A percentile compares a stretch with the other conserved stretches of the same genome.
phyloP scores from a whole-genome alignment of 1,140 invertebrate genomes.

The Drosophila nasuta region DNA sequence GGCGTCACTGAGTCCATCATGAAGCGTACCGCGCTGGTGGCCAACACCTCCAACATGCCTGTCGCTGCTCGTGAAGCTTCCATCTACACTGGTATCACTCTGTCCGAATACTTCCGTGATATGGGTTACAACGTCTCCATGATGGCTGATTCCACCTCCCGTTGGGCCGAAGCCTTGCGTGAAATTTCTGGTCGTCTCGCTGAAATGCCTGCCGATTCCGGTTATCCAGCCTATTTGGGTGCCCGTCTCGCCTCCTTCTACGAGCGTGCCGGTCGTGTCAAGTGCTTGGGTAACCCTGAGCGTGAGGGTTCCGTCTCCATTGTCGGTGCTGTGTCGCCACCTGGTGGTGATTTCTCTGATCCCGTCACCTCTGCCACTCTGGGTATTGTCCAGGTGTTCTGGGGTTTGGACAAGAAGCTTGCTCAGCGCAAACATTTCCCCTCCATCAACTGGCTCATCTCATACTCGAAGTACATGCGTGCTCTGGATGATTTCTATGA shows the following conservation, averaged over 20 bases:
- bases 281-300: conserved; percentile 99
- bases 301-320: conserved; percentile 99
- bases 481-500: conserved; percentile 99
- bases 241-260: conserved; percentile 99
- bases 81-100: conserved; percentile 98
- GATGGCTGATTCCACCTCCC: conserved; percentile 99
- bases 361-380: conserved; percentile 99
- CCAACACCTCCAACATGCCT: conserved; percentile 99
- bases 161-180: conserved; percentile 99
- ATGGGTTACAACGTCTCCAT: conserved; percentile 99
- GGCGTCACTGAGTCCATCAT: conserved; percentile 99
- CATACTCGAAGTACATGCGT: conserved; percentile 99
- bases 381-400: conserved; percentile 99
- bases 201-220: conserved; percentile 99
- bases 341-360: conserved; percentile 99
- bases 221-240: conserved; percentile 99
- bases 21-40: conserved; percentile 99
- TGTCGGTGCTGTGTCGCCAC: conserved; percentile 99
- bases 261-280: conserved; percentile 98
- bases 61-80: conserved; percentile 99
- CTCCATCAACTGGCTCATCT: conserved; percentile 99
- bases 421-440: conserved; percentile 99
- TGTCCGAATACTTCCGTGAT: conserved; percentile 99
- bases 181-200: conserved; percentile 99
- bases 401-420: conserved; percentile 99